Percentiles rank a stretch among this genome's conserved stretches.
These are phyloP conservation scores for Dysidea cf. avara DNA, from an alignment of 37 sponge, comb jelly and placozoan species.

Conservation along the genomic window DNA sequence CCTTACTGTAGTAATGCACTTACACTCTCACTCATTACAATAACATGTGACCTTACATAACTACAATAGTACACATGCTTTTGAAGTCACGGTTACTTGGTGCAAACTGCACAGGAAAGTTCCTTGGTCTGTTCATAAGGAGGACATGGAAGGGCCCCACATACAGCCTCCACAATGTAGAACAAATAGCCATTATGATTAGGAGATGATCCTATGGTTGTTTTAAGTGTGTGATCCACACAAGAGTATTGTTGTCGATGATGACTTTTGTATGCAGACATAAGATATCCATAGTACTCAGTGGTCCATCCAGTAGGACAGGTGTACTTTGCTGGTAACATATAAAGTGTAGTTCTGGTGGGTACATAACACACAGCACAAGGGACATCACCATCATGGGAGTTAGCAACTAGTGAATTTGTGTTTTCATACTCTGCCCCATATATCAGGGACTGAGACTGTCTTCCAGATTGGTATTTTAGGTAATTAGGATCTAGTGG, in stretches of 20 bases:
- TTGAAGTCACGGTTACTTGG: too few species aligned
- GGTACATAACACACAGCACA: conserved; percentile 32
- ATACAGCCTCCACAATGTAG: conserved; percentile 4
- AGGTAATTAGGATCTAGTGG: conserved; percentile 22
- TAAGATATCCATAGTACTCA: conserved; percentile 45
- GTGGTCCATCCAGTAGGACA: conserved; percentile 28
- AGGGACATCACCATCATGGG: conserved; percentile 13
- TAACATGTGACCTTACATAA: too few species aligned
- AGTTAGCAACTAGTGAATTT: background rate
- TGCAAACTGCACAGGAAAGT: conserved; percentile 41
- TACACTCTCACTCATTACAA: too few species aligned
- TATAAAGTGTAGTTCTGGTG: conserved; percentile 7
- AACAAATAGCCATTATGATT: background rate
- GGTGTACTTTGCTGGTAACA: conserved; percentile 31
- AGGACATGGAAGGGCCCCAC: conserved; percentile 22
- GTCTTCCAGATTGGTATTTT: background rate
- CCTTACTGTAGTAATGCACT: too few species aligned
- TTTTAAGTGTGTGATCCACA: background rate
- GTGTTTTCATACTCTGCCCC: conserved; percentile 25
- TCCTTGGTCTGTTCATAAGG: conserved; percentile 21
- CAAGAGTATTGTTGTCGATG: background rate
- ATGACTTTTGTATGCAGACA: background rate
- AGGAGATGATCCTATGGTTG: background rate
- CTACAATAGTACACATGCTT: too few species aligned
- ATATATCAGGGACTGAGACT: background rate